phyloP scores from a whole-genome alignment of 1,140 invertebrate species.

The Drosophila arawakana region DNA sequence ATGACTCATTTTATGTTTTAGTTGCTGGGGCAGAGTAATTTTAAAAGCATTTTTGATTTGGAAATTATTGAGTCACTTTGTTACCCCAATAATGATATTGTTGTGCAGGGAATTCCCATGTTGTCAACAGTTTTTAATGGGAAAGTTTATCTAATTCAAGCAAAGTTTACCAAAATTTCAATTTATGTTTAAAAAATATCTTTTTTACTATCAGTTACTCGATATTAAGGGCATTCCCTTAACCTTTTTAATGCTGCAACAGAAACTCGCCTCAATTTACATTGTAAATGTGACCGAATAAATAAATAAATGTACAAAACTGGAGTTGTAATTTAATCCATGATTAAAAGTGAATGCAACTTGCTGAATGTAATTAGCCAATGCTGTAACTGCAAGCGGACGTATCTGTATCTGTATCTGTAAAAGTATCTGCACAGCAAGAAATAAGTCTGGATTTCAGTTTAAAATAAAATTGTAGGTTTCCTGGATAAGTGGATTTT shows the following conservation, averaged over 20 bases:
- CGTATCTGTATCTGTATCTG: constrained; percentile 23
- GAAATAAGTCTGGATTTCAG: no score
- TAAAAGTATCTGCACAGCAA: constrained; percentile 22
- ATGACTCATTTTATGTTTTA: constrained; percentile 13
- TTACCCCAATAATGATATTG: not conserved
- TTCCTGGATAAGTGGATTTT: no score
- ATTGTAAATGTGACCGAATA: constrained; percentile 50
- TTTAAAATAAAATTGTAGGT: no score
- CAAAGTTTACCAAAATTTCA: no score
- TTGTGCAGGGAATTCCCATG: not conserved
- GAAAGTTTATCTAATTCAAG: no score
- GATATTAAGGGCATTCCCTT: not conserved
- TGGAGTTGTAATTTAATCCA: constrained; percentile 48
- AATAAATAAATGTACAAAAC: constrained; percentile 48
- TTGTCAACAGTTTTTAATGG: no score
- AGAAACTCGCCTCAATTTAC: constrained; percentile 47
- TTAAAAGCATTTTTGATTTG: no score
- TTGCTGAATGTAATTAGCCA: constrained; percentile 72
- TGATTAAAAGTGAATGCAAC: constrained; percentile 46
- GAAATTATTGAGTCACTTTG: no score
- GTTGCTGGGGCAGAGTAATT: not conserved
- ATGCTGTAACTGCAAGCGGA: constrained; percentile 50
- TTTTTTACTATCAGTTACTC: no score
- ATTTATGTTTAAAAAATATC: no score
- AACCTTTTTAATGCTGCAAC: constrained; percentile 19